Conservation (phyloP, 2,888 invertebrate genomes). For the Ennomos erosarius region DNA sequence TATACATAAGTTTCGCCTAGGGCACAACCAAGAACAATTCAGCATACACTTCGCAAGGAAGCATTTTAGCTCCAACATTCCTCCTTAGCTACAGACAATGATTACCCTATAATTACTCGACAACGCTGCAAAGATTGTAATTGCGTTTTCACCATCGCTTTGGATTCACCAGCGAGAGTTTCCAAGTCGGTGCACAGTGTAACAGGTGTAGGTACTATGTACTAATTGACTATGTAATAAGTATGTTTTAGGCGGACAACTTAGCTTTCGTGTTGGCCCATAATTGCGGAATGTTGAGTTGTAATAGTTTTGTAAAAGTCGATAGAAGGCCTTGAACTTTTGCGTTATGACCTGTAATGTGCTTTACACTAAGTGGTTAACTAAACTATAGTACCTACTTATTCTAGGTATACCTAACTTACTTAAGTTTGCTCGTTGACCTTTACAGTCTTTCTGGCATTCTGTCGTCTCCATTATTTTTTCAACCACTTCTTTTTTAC, state of each 20-base stretch:
- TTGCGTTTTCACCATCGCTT: conserved; percentile 67
- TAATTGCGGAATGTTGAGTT: conserved; percentile 30
- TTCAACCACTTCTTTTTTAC: too few species aligned
- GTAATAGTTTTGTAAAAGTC: conserved; percentile 30
- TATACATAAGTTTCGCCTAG: too few species aligned
- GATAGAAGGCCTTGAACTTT: conserved; percentile 18
- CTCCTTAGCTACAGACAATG: conserved; percentile 11
- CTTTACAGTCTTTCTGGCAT: neutral
- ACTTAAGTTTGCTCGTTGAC: conserved; percentile 6
- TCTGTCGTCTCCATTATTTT: neutral
- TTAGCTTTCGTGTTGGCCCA: conserved; percentile 47
- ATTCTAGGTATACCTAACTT: too few species aligned
- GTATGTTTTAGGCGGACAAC: conserved; percentile 30
- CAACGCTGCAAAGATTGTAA: conserved; percentile 42
- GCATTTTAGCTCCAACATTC: conserved; percentile 6
- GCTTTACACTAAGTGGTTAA: neutral
- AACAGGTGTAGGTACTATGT: conserved; percentile 44
- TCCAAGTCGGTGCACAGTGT: conserved; percentile 63
- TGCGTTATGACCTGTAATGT: neutral
- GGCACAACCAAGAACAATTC: neutral
- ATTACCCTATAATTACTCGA: conserved; percentile 23
- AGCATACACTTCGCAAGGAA: neutral
- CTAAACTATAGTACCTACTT: conserved; percentile 1
- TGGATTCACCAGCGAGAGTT: conserved; percentile 61
- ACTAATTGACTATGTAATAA: conserved; percentile 50